Evolutionary conservation across 2,888 invertebrate genomes (phyloP), one percentile per base, ranked within the genome.

Genomic region (Pyrrhia umbra): DNA sequence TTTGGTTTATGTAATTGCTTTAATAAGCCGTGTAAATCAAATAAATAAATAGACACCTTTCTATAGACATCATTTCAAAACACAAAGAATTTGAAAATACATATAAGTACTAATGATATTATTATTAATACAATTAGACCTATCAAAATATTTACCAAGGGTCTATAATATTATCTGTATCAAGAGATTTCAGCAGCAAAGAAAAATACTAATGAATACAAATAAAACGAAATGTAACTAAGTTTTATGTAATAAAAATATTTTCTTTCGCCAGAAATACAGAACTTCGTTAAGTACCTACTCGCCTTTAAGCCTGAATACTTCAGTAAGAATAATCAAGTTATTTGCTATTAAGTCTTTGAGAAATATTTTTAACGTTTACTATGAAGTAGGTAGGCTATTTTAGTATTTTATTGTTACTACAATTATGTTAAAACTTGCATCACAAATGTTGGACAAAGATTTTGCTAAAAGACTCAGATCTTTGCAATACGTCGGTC

Each of bases 231-330:
- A 74, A 68, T 6, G 6, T 30, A 34, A 73, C 37, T 47, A 47
- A 57, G 27, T 69, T 75, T 27, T 39, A 34, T n/a, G 16, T 6
- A 30, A 42, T 42, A 45, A 57, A 54, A 62, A 57, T 69, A 71
- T 69, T 75, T 70, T 63, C 15, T 47, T 76, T 40, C 8, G 21
- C 39, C 57, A 34, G 21, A 40, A 39, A 42, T 54, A 63, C 25
- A 55, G n/a, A 70, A 63, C 20, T 76, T 63, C 10, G 16, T 63
- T 58, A 39, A 43, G 40, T 45, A 37, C 20, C 30, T n/a, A n/a
- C n/a, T n/a, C n/a, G 4, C 30, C 39, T 39, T 64, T 27, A 6
- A 57, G 49, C 30, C 50, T 55, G 45, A 54, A 57, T 75, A 58
- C 10, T 71, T 50, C 5, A 42, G 8, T 47, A 46, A 39, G 25